Evolutionary conservation across 1,140 invertebrate species (phyloP), one percentile per base, ranked within the genome.

Genomic region (Dysdera silvatica): DNA sequence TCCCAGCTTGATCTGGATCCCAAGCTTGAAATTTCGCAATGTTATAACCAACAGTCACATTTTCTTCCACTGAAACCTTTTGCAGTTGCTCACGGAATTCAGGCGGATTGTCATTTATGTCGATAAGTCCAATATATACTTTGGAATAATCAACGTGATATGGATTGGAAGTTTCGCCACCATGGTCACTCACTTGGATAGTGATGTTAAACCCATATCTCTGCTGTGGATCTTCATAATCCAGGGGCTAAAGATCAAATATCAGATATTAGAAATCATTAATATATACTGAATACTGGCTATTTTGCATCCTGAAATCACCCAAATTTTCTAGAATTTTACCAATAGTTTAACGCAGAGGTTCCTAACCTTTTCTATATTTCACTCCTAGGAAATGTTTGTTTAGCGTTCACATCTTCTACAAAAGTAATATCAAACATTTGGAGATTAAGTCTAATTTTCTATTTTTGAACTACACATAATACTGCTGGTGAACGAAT

Each of bases 41-140:
- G 60, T 83, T 87, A 68, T 89, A 94, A 3, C 91, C 92, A 26
- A 95, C 84, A 70, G 87, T 84, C 1, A 90, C 89, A 73, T 95
- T 91, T 78, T 95, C 92, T 71, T 85, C 86, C 0, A 96, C 90
- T 1, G 87, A 87, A 0, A 91, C 87, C 78, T 95, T 91, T 68
- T 95, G 92, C 73, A 94, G 93, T 16, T 90, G 86, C 68, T 86
- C 83, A 70, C 93, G 88, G 74, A 95, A 95, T 71, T 89, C 87
- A 3, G 92, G 92, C 75, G 91, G 91, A 79, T 95, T 95, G 77
- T 95, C 91, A 77, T 96, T 96, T 69, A 95, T 94, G 73, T 96
- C 92, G 48, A 90, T 81, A 18, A 96, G 77, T 74, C 89, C 91
- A 3, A 96, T 90, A 28, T 91, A 87, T 3, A 95, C 91, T 89